A percentile compares a stretch with the other conserved stretches of the same genome.
phyloP scores from a whole-genome alignment of 2,797 vertebrate species.

The Pempheris klunzingeri region DNA sequence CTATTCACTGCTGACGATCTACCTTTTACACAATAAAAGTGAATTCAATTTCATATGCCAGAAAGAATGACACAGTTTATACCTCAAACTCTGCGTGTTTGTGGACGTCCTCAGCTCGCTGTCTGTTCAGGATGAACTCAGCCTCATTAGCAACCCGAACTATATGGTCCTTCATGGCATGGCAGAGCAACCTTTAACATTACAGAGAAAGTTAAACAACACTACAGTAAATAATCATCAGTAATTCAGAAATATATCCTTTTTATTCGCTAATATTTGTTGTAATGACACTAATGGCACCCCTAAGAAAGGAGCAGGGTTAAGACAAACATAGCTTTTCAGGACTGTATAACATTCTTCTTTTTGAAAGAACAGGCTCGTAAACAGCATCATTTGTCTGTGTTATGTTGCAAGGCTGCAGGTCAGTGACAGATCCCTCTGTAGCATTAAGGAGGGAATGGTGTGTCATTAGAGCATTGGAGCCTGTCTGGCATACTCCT shows the following conservation, averaged over 20 bases:
- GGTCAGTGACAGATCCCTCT: conserved; percentile 70
- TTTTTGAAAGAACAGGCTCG: conserved; percentile 45
- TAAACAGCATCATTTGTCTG: conserved; percentile 72
- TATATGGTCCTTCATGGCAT: conserved; percentile 99
- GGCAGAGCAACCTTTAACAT: conserved; percentile 91
- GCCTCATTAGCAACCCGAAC: conserved; percentile 98
- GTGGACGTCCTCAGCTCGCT: conserved; percentile 97
- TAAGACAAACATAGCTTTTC: conserved; percentile 7
- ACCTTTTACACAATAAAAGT: not conserved
- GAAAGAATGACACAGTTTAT: conserved; percentile 25
- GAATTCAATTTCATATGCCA: conserved; percentile 11
- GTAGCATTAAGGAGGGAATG: conserved; percentile 68
- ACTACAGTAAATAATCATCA: no score
- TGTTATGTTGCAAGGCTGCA: conserved; percentile 67
- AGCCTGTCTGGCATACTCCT: conserved; percentile 59
- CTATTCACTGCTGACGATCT: not conserved
- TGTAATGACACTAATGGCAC: not conserved
- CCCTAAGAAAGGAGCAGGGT: not conserved
- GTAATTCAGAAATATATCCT: not conserved
- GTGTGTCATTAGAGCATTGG: conserved; percentile 67
- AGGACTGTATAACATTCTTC: conserved; percentile 27
- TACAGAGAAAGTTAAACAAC: conserved; percentile 21
- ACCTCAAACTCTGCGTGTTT: conserved; percentile 99
- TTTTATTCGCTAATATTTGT: not conserved
- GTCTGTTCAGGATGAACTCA: conserved; percentile 97